Base-by-base conservation (phyloP, 30 jellyfish, hydroid and myxozoan genomes). In the Aurelia aurita complex sp. Pacific region DNA sequence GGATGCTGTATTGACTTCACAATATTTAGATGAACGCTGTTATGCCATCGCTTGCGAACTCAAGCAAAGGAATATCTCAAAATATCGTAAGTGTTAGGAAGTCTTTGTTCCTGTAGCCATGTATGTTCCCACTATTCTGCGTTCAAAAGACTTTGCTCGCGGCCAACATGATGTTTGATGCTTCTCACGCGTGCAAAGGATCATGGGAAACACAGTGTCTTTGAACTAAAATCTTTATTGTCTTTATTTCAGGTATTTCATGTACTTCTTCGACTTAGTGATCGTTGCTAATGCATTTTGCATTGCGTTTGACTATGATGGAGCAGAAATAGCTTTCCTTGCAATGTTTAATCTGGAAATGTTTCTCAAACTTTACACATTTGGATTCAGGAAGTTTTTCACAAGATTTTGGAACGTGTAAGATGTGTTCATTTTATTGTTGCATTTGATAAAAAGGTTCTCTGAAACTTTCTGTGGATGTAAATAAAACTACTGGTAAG, bases 221-320 rank as follows among this genome's bases (percentile, higher is more conserved):
- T 17, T 46, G 15, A 15, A 11, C 17, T 40, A 43, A 34, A 11
- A 4, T 23, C 19, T 67, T 10, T 29, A 61, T 65, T 11, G 9
- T 33, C 23, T 17, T n/a, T 12, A 33, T 61, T 67, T 46, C 50
- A 95, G 99, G 81, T 90, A 14, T 57, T 95, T 89, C 79, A 96
- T 86, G 65, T 89, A 89, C 60, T 76, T 90, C 76, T 95, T 95
- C 69, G 97, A 95, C 43, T 32, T 95, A 78, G 95, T 95, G 17
- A 95, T 95, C 62, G 83, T 95, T 6, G 97, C 92, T 63, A 95
- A 95, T 55, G 97, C 99, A 1, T 73, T 95, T 61, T 89, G 99
- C 88, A 95, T 95, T 52, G 99, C 96, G 10, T 75, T 90, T 67
- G 95, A 85, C 50, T 67, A 69, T 50, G 96, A 95, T 46, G 90